These are phyloP conservation scores for Melanostigma gelatinosum DNA, from an alignment of 2,113 vertebrate genomes.

Conservation along the genomic window DNA sequence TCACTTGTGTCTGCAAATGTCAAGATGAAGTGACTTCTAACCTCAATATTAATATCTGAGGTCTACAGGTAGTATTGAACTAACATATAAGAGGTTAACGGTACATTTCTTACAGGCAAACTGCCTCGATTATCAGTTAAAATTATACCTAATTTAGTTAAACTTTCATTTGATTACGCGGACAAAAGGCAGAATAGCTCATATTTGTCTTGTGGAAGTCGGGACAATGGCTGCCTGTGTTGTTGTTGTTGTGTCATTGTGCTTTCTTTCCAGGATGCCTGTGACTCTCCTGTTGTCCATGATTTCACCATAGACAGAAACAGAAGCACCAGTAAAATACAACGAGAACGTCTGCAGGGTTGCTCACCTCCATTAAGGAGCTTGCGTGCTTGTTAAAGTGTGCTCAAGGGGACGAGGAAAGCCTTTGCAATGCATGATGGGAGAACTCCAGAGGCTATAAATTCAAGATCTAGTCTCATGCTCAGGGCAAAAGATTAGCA, in stretches of 20 bases:
- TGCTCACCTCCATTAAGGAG: slow-evolving; percentile 66
- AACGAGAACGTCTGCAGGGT: background rate
- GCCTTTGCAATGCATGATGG: slow-evolving; percentile 46
- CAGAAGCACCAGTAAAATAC: background rate
- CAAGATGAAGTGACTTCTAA: background rate
- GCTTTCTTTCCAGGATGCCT: background rate
- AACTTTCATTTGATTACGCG: rapidly evolving
- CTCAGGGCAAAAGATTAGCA: slow-evolving; percentile 9
- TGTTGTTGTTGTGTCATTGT: slow-evolving; percentile 12
- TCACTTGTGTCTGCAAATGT: background rate
- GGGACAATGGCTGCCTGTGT: background rate
- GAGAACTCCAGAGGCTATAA: background rate
- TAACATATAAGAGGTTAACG: background rate
- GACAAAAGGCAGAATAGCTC: background rate
- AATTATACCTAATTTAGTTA: too few species aligned
- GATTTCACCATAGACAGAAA: slow-evolving; percentile 20
- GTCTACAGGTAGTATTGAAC: background rate
- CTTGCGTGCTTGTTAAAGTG: slow-evolving; percentile 28
- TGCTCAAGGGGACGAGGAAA: slow-evolving; percentile 6
- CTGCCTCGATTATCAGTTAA: background rate
- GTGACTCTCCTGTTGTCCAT: background rate
- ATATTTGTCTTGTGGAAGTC: background rate
- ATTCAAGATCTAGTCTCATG: background rate
- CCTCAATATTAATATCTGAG: background rate
- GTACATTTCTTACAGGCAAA: background rate